Percentiles rank a stretch among this genome's conserved stretches.
Evolutionary conservation across 2,113 vertebrate genomes (phyloP).

Genomic region (Todiramphus saurophagus): DNA sequence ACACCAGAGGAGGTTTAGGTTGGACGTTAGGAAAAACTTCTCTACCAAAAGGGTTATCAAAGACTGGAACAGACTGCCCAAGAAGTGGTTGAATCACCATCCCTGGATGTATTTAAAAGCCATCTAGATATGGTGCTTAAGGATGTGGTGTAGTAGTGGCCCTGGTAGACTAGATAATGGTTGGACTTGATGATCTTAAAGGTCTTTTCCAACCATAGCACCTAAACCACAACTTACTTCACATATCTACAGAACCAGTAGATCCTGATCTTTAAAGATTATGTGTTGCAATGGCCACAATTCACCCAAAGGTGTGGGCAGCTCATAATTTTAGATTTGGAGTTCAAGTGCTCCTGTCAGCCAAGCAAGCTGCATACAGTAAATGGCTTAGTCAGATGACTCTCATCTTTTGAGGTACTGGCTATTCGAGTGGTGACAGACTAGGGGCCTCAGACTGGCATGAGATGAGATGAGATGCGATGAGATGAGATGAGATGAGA

Average conservation of each 20-base stretch:
- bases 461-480: no score
- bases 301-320: not conserved
- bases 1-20: no score
- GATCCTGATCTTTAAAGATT: not conserved
- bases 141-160: no score
- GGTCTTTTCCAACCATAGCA: not conserved
- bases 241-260: not conserved
- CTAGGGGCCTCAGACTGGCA: not conserved
- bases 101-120: no score
- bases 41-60: no score
- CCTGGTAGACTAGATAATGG: no score
- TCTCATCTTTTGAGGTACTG: not conserved
- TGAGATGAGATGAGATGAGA: no score
- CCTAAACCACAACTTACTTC: not conserved
- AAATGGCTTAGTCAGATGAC: not conserved
- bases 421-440: not conserved
- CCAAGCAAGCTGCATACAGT: not conserved
- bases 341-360: not conserved
- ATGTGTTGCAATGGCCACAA: not conserved
- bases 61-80: no score
- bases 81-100: no score
- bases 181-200: no score
- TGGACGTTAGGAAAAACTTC: no score
- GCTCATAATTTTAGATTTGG: not conserved
- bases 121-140: no score